Base-by-base conservation (phyloP, 2,888 invertebrate genomes). In the Hyposoter dolosus region DNA sequence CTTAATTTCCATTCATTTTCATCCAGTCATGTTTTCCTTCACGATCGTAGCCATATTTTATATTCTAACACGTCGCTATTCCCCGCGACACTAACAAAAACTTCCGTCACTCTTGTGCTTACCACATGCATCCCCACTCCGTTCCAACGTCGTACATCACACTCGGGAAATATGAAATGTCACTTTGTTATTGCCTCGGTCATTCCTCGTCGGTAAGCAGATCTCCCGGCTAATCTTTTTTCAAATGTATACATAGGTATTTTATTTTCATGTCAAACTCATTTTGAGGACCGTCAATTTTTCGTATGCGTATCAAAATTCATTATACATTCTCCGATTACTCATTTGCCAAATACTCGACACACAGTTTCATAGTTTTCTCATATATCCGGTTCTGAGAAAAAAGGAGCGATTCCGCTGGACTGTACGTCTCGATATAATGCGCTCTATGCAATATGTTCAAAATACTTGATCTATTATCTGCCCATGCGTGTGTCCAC, bases 11-110 rank as follows among this genome's bases (percentile, higher is more conserved):
- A 74, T 86, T 90, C 89, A 90, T 92, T 92, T 92, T 91, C 88
- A 90, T 90, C 89, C 88, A 92, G 92, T 92, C 92, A 92, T 90
- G 91, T 91, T 91, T 89, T 88, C 81, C 28, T 60, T 60, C 80
- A 82, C 84, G 72, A 45, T 19, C 76, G 88, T 35, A 75, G 89
- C 91, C 91, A 92, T 91, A 71, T 89, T 90, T 90, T 7, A 80
- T 72, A 56, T 53, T 68, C 66, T 66, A 79, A 66, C 68, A 23
- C 56, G 63, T 76, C 76, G 81, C 56, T 23, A 28, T 50, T 69
- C 43, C 45, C 12, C 35, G 53, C 60, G 28, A 45, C 71, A 17
- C 45, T 72, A 72, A 80, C 80, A 77, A 86, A 84, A 77, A 81
- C 74, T 84, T 66, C 74, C 81, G 84, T 86, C 84, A 84, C 75